Evolutionary conservation across 2,797 vertebrate genomes (phyloP).

Genomic region (Pygocentrus nattereri): DNA sequence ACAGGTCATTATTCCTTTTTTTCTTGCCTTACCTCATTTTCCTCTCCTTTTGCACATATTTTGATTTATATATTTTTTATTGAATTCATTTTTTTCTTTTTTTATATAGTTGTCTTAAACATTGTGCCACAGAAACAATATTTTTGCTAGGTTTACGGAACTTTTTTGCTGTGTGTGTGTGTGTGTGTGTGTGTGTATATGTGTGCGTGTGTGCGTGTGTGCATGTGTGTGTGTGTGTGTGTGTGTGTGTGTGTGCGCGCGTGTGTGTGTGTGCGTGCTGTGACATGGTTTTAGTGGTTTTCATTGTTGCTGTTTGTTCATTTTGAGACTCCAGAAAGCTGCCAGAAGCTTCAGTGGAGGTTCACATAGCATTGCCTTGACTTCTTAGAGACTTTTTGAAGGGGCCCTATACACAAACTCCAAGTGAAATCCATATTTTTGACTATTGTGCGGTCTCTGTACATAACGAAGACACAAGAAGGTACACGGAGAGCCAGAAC

Average conservation of each 20-base stretch:
- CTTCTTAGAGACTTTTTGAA: conserved; percentile 90
- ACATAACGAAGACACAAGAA: conserved; percentile 94
- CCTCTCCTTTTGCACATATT: conserved; percentile 61
- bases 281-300: conserved; percentile 75
- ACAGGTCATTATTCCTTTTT: conserved; percentile 51
- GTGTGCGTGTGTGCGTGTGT: too few relatives aligned
- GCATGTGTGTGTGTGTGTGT: conserved; percentile 72
- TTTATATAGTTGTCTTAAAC: conserved; percentile 71
- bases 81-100: conserved; percentile 74
- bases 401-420: conserved; percentile 91
- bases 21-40: conserved; percentile 52
- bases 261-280: conserved; percentile 78
- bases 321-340: conserved; percentile 87
- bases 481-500: conserved; percentile 90
- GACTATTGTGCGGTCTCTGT: conserved; percentile 96
- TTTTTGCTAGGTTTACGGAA: conserved; percentile 55
- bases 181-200: conserved; percentile 77
- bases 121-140: conserved; percentile 63
- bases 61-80: conserved; percentile 74
- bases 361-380: conserved; percentile 96
- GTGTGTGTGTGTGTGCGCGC: conserved; percentile 73
- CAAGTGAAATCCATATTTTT: conserved; percentile 95
- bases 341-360: conserved; percentile 86
- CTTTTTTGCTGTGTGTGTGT: conserved; percentile 57
- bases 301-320: conserved; percentile 82